phyloP scores from a whole-genome alignment of 2,888 invertebrate genomes.

The Tipula confusa region DNA sequence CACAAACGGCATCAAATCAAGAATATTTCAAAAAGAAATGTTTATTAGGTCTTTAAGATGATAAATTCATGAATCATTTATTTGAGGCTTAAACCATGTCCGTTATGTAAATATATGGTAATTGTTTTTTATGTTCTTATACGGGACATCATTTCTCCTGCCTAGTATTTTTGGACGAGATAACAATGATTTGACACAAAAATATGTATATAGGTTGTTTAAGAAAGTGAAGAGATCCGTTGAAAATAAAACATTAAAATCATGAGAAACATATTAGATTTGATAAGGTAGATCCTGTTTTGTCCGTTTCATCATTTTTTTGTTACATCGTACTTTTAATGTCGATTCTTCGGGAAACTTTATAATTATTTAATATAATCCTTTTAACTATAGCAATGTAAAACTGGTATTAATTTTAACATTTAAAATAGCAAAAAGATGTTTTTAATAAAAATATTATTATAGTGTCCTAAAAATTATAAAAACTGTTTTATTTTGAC shows the following conservation, averaged over 20 bases:
- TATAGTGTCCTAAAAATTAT: neutral
- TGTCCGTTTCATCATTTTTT: neutral
- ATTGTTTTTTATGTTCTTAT: neutral
- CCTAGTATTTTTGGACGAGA: neutral
- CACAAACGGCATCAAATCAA: neutral
- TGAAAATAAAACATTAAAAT: neutral
- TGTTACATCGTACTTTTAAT: neutral
- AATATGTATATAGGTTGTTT: neutral
- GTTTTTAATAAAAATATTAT: neutral
- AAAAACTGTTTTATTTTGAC: neutral
- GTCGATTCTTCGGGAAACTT: neutral
- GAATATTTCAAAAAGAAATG: neutral
- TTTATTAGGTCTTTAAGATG: conserved; percentile 33
- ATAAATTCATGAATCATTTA: conserved; percentile 42
- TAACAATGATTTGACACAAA: conserved; percentile 6
- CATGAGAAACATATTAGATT: conserved; percentile 5
- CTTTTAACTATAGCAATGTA: neutral
- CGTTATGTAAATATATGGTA: conserved; percentile 29
- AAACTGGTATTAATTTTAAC: neutral
- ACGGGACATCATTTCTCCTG: neutral
- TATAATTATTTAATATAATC: neutral
- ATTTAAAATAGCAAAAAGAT: neutral
- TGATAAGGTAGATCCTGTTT: neutral
- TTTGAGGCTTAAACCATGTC: conserved; percentile 39
- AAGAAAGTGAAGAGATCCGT: neutral